Conservation (phyloP, 2,797 vertebrate genomes). For the Bufotes viridis region DNA sequence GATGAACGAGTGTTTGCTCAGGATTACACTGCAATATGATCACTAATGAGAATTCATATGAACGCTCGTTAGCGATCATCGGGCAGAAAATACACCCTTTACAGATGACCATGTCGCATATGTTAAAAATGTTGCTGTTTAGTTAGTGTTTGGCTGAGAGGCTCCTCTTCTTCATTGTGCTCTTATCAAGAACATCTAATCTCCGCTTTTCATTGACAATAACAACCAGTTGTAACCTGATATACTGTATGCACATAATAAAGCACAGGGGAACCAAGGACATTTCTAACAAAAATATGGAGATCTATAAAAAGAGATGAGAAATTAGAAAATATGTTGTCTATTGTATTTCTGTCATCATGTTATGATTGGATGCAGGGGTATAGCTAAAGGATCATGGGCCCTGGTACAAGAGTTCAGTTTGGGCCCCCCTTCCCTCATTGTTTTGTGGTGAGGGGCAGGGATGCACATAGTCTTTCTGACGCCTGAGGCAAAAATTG, state of each 20-base stretch:
- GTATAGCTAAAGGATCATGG: too few species aligned
- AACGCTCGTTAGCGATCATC: too few species aligned
- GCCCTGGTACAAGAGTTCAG: too few species aligned
- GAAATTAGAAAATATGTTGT: neutral
- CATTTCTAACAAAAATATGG: neutral
- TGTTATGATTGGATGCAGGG: neutral
- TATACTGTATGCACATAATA: neutral
- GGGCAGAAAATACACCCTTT: too few species aligned
- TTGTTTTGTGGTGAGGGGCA: too few species aligned
- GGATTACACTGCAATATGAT: too few species aligned
- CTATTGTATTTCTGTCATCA: neutral
- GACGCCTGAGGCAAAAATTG: too few species aligned
- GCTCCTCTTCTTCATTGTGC: neutral
- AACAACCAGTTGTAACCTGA: conserved; percentile 7
- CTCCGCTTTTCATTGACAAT: neutral
- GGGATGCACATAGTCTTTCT: too few species aligned
- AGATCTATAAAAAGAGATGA: neutral
- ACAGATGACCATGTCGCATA: too few species aligned
- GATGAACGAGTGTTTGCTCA: too few species aligned
- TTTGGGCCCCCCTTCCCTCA: too few species aligned
- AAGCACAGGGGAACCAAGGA: neutral
- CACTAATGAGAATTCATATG: too few species aligned
- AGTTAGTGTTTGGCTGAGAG: neutral
- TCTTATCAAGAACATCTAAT: conserved; percentile 22
- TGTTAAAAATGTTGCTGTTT: neutral